Percentiles rank a stretch among this genome's conserved stretches.
phyloP scores from a whole-genome alignment of 1,140 invertebrate species.

The Scaptomyza montana region DNA sequence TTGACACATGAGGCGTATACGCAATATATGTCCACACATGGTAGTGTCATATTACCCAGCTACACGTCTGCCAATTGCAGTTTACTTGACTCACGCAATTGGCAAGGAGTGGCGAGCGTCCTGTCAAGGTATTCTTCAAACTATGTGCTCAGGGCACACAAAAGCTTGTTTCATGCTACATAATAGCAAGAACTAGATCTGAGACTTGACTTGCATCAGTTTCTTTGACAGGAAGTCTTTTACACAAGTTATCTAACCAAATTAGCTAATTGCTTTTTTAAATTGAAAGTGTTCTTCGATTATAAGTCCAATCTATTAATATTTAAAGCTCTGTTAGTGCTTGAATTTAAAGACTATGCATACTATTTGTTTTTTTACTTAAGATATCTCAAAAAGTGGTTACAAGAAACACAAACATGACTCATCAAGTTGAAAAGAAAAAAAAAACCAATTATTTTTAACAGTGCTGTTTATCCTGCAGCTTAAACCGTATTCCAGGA shows the following conservation, averaged over 20 bases:
- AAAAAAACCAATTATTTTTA: conserved; percentile 10
- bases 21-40: conserved; percentile 42
- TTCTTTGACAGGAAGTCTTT: neutral
- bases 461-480: neutral
- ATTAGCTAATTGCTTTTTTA: neutral
- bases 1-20: conserved; percentile 60
- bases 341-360: too few relatives aligned
- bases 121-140: conserved; percentile 3
- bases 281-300: neutral
- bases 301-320: too few relatives aligned
- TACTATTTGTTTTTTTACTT: neutral
- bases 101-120: conserved; percentile 46
- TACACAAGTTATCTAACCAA: neutral
- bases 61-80: conserved; percentile 66
- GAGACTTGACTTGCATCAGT: neutral
- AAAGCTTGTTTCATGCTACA: conserved; percentile 1
- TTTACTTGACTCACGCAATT: conserved; percentile 64
- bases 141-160: conserved; percentile 8
- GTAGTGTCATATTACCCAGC: conserved; percentile 31
- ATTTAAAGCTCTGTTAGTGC: too few relatives aligned
- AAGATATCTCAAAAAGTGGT: neutral
- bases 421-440: conserved; percentile 16
- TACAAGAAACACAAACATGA: conserved; percentile 13
- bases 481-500: conserved; percentile 16
- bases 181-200: neutral